Evolutionary conservation across 2,797 vertebrate genomes (phyloP).

Genomic region (Melanotaenia trifasciata): DNA sequence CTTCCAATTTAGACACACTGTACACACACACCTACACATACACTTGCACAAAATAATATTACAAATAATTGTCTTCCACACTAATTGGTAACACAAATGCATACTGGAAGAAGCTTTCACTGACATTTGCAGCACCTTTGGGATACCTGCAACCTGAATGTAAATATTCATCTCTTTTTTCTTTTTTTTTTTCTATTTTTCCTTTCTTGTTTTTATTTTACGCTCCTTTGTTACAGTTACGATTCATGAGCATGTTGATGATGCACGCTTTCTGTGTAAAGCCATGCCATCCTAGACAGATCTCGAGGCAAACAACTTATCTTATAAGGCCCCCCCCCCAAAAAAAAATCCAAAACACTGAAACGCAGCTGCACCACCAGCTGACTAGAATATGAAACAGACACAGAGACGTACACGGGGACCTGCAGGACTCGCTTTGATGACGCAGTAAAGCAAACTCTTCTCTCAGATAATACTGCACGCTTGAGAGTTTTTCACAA

Average conservation of each 20-base stretch:
- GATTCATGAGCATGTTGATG: conserved; percentile 44
- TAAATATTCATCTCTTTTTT: conserved; percentile 19
- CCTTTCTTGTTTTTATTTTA: too few relatives aligned
- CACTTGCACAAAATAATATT: conserved; percentile 71
- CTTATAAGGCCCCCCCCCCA: conserved; percentile 22
- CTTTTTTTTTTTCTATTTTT: background rate
- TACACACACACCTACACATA: conserved; percentile 75
- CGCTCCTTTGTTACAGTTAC: conserved; percentile 14
- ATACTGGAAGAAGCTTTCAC: conserved; percentile 29
- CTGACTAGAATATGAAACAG: conserved; percentile 79
- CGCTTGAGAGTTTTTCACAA: conserved; percentile 52
- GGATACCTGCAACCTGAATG: conserved; percentile 49
- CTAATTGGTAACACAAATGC: conserved; percentile 55
- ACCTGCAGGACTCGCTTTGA: conserved; percentile 65
- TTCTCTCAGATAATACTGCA: conserved; percentile 51
- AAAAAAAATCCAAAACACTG: conserved; percentile 63
- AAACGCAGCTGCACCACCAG: conserved; percentile 67
- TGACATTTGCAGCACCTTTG: conserved; percentile 48
- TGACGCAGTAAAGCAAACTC: conserved; percentile 70
- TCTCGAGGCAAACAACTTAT: conserved; percentile 68
- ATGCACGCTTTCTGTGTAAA: conserved; percentile 35
- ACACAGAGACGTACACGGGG: conserved; percentile 57
- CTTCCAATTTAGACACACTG: conserved; percentile 89
- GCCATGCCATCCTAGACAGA: conserved; percentile 65
- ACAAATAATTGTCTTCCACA: conserved; percentile 70